phyloP scores from a whole-genome alignment of 2,797 vertebrate genomes.

The Tokudaia muenninki region DNA sequence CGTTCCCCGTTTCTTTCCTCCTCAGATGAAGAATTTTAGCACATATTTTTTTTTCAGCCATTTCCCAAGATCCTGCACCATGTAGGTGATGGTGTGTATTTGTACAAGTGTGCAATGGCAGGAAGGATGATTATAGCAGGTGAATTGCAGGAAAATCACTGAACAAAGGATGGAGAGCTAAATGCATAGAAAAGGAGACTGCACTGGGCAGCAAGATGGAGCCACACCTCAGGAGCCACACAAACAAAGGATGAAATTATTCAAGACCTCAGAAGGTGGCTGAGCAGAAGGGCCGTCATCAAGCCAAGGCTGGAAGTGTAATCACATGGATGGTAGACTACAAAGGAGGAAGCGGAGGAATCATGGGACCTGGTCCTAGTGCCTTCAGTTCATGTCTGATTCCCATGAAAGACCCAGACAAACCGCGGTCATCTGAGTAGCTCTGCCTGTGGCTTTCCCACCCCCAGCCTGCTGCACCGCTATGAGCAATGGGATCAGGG shows the following conservation, averaged over 20 bases:
- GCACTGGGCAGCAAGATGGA: conserved; percentile 67
- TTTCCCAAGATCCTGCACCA: background rate
- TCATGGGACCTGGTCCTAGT: background rate
- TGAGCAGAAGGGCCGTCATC: conserved; percentile 49
- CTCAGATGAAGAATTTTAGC: background rate
- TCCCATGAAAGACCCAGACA: background rate
- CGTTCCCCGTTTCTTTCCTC: background rate
- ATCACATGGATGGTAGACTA: background rate
- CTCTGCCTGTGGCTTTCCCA: background rate
- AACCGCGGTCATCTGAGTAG: background rate
- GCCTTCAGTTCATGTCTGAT: too few species aligned
- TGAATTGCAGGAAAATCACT: conserved; percentile 68
- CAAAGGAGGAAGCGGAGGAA: background rate
- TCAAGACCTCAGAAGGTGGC: conserved; percentile 62
- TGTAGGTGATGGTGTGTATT: conserved; percentile 11
- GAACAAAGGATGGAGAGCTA: conserved; percentile 64
- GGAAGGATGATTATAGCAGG: conserved; percentile 67
- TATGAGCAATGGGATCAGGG: background rate
- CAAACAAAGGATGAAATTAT: conserved; percentile 75
- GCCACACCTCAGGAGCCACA: conserved; percentile 65
- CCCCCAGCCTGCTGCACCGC: rapidly evolving
- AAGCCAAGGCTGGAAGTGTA: background rate
- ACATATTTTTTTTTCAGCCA: background rate
- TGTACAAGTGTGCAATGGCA: conserved; percentile 4
- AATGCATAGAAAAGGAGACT: conserved; percentile 78